A percentile compares a stretch with the other conserved stretches of the same genome.
Conservation (phyloP, 2,888 invertebrate genomes). For the Cistogaster globosa region DNA sequence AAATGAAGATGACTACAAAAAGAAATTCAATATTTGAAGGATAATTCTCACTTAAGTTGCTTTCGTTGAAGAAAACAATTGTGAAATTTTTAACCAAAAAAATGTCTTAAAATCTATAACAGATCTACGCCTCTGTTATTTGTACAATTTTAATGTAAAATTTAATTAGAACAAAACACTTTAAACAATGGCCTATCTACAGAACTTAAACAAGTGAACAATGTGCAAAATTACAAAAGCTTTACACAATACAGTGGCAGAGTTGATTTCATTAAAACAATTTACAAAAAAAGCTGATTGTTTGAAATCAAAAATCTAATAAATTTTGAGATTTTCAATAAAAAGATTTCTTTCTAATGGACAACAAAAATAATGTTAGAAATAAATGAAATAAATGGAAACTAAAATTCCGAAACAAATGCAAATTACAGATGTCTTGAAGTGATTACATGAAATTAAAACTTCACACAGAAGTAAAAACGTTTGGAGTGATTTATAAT, state of each 20-base stretch:
- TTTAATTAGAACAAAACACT: constrained; percentile 66
- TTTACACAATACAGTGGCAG: constrained; percentile 35
- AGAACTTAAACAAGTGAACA: constrained; percentile 68
- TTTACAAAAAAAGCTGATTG: constrained; percentile 43
- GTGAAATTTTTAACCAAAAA: no score
- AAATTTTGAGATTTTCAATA: constrained; percentile 66
- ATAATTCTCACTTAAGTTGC: no score
- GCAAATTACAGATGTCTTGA: constrained; percentile 62
- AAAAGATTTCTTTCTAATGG: constrained; percentile 58
- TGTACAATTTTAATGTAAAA: constrained; percentile 38
- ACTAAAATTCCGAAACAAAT: constrained; percentile 43
- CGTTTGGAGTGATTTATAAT: constrained; percentile 22
- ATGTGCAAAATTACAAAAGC: constrained; percentile 70
- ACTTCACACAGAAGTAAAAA: constrained; percentile 24
- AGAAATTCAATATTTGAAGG: no score
- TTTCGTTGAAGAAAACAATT: no score
- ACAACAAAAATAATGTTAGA: constrained; percentile 58
- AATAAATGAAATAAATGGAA: constrained; percentile 27
- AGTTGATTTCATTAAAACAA: constrained; percentile 4
- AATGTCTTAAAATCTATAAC: no score
- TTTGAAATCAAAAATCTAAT: constrained; percentile 62
- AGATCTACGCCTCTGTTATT: constrained; percentile 16
- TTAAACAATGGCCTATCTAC: constrained; percentile 65
- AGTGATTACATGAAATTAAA: constrained; percentile 53
- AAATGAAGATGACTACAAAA: no score